Percentiles rank a stretch among this genome's conserved stretches.
Conservation (phyloP, 2,113 vertebrate species). For the Cyprinodon tularosa region DNA sequence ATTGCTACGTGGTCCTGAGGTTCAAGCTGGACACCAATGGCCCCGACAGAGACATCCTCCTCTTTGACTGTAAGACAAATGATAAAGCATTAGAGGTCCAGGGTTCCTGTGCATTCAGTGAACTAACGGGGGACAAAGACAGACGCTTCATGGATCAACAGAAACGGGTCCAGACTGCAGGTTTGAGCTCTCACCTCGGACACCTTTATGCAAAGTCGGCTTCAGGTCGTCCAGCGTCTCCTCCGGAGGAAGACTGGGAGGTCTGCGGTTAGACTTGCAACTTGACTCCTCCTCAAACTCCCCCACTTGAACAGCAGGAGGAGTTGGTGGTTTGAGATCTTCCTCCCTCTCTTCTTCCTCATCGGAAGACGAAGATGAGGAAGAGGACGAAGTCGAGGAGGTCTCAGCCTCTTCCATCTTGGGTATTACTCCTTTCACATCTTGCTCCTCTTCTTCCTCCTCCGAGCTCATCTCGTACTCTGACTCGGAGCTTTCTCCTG, state of each 20-base stretch:
- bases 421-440: constrained; percentile 31
- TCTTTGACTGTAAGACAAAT: constrained; percentile 71
- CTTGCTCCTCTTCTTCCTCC: constrained; percentile 74
- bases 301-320: constrained; percentile 26
- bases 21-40: constrained; percentile 70
- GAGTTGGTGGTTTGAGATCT: constrained; percentile 48
- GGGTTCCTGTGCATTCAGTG: too few species aligned
- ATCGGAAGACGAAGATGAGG: constrained; percentile 60
- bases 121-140: too few species aligned
- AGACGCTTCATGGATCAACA: too few species aligned
- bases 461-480: constrained; percentile 90
- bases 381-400: constrained; percentile 73
- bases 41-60: constrained; percentile 55
- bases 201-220: constrained; percentile 63
- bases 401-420: constrained; percentile 22
- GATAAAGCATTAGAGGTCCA: neutral
- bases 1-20: constrained; percentile 62
- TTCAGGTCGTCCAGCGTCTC: constrained; percentile 44
- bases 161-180: too few species aligned
- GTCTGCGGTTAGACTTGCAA: constrained; percentile 43
- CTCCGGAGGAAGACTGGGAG: constrained; percentile 52
- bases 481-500: constrained; percentile 84
- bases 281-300: constrained; percentile 55
- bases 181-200: constrained; percentile 57
- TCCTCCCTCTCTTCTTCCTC: constrained; percentile 50